Percentiles rank a stretch among this genome's conserved stretches.
phyloP scores from a whole-genome alignment of 2,888 invertebrate species.

The Dermolepida albohirtum region DNA sequence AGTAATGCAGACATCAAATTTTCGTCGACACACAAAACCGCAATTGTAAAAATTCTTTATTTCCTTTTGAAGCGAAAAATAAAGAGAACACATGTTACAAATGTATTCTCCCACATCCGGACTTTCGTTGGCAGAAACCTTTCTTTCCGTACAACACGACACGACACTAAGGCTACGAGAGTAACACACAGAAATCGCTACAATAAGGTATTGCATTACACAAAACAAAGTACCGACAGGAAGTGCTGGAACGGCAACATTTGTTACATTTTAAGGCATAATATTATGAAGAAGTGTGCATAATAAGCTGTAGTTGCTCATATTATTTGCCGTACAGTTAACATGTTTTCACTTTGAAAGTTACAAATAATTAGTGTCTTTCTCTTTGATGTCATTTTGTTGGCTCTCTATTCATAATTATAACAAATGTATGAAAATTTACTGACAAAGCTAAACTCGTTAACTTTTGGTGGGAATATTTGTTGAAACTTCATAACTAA shows the following conservation, averaged over 20 bases:
- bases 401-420: too few species aligned
- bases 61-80: constrained; percentile 39
- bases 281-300: constrained; percentile 1
- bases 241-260: constrained; percentile 33
- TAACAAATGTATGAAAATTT: too few species aligned
- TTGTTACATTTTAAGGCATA: constrained; percentile 27
- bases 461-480: too few species aligned
- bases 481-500: too few species aligned
- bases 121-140: constrained; percentile 37
- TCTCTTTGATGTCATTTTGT: too few species aligned
- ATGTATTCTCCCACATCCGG: constrained; percentile 48
- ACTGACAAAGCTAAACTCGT: too few species aligned
- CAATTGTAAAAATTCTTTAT: constrained; percentile 54
- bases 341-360: too few species aligned
- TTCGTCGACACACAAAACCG: constrained; percentile 49
- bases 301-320: neutral
- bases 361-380: too few species aligned
- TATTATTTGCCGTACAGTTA: neutral
- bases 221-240: constrained; percentile 41
- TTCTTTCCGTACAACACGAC: constrained; percentile 30
- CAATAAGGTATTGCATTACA: constrained; percentile 43
- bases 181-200: constrained; percentile 36
- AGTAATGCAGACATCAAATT: constrained; percentile 42
- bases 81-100: constrained; percentile 46
- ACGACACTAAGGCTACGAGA: constrained; percentile 5